Conservation (phyloP, 2,797 vertebrate species). For the Gambelia wislizenii region DNA sequence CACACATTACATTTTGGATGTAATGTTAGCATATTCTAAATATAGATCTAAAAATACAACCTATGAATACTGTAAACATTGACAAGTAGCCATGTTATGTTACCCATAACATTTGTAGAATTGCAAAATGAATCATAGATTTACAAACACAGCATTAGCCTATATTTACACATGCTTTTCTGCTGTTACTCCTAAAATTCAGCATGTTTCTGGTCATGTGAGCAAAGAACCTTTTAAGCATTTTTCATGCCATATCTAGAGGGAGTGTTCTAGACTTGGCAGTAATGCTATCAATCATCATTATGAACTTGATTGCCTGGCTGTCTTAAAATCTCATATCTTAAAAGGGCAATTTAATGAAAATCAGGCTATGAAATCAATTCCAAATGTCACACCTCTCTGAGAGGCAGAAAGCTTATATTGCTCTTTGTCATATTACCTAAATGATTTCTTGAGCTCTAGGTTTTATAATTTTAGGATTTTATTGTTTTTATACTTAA, state of each 20-base stretch:
- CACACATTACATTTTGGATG: too few species aligned
- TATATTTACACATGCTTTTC: neutral
- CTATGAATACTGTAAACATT: neutral
- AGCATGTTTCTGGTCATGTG: conserved; percentile 37
- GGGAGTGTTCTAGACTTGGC: conserved; percentile 64
- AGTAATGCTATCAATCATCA: conserved; percentile 69
- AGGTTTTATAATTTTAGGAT: conserved; percentile 80
- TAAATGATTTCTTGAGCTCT: conserved; percentile 66
- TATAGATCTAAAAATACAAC: neutral
- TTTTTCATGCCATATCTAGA: conserved; percentile 58
- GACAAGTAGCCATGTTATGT: neutral
- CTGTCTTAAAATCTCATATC: conserved; percentile 72
- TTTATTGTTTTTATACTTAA: conserved; percentile 77
- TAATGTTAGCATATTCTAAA: neutral
- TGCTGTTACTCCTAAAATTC: neutral
- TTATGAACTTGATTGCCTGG: conserved; percentile 68
- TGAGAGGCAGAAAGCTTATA: conserved; percentile 68
- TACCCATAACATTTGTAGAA: too few species aligned
- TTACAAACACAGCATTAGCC: too few species aligned
- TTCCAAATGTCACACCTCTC: conserved; percentile 71
- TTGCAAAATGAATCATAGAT: too few species aligned
- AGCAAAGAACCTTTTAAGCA: conserved; percentile 52
- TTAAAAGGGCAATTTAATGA: conserved; percentile 78
- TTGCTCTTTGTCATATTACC: conserved; percentile 60
- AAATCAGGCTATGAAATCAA: conserved; percentile 75